Conservation (phyloP, 2,888 invertebrate genomes). For the Zaprionus lineosus region DNA sequence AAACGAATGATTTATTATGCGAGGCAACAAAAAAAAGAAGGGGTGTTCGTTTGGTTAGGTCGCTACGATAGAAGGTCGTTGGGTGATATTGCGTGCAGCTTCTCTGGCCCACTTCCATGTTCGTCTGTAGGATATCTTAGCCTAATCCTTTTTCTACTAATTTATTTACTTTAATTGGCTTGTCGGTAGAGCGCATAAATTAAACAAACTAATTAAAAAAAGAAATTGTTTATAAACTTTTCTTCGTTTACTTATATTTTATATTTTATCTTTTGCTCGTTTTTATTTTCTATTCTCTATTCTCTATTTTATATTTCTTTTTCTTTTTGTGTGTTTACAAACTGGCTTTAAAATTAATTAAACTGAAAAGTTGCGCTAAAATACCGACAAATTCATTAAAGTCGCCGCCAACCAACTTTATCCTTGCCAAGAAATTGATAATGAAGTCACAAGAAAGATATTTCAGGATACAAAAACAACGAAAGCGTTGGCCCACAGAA, state of each 20-base stretch:
- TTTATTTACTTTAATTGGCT: slow-evolving; percentile 61
- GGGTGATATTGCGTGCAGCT: slow-evolving; percentile 3
- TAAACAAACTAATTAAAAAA: slow-evolving; percentile 67
- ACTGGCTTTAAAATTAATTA: slow-evolving; percentile 64
- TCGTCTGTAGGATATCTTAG: slow-evolving; percentile 15
- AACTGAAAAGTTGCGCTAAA: slow-evolving; percentile 58
- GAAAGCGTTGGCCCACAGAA: not conserved
- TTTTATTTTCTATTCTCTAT: not conserved
- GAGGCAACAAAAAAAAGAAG: no score
- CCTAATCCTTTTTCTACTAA: slow-evolving; percentile 67
- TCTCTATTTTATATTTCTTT: not conserved
- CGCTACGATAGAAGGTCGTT: not conserved
- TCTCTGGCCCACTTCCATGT: slow-evolving; percentile 15
- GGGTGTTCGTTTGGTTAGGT: no score
- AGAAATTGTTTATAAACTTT: slow-evolving; percentile 58
- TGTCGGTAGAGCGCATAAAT: slow-evolving; percentile 55
- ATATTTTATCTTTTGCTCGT: not conserved
- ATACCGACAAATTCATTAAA: slow-evolving; percentile 64
- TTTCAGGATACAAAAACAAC: no score
- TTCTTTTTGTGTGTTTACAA: slow-evolving; percentile 12
- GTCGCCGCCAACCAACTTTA: slow-evolving; percentile 43
- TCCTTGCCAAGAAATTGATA: slow-evolving; percentile 36
- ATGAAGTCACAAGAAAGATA: slow-evolving; percentile 42
- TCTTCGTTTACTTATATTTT: slow-evolving; percentile 14
- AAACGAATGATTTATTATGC: slow-evolving; percentile 65